Conservation (phyloP, 2,797 vertebrate genomes). For the Xenops minutus region DNA sequence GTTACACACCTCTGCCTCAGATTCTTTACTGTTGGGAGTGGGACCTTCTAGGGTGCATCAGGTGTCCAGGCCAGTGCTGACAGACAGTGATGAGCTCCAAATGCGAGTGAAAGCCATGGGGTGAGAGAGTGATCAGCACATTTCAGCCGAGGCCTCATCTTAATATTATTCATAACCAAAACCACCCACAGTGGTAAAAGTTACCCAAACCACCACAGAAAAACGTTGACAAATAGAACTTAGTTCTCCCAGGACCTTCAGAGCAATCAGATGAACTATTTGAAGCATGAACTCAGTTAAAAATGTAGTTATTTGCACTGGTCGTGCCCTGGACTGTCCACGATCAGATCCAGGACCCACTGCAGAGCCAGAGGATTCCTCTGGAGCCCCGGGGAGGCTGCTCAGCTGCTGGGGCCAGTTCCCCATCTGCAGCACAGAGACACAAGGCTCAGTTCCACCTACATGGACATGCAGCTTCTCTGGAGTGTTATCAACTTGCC, state of each 20-base stretch:
- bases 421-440: background rate
- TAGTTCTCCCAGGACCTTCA: background rate
- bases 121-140: background rate
- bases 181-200: background rate
- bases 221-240: background rate
- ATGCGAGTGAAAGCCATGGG: background rate
- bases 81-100: background rate
- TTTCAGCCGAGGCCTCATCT: background rate
- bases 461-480: background rate
- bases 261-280: background rate
- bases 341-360: background rate
- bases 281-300: background rate
- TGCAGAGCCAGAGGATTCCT: background rate
- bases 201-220: background rate
- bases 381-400: background rate
- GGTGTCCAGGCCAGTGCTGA: background rate
- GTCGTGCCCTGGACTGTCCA: background rate
- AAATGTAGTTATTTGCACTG: background rate
- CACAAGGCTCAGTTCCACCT: background rate
- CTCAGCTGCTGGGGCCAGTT: background rate
- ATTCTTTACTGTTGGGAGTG: background rate
- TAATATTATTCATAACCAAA: conserved; percentile 1
- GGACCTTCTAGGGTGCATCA: background rate
- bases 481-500: background rate
- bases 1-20: background rate